phyloP scores from a whole-genome alignment of 2,113 vertebrate genomes.

The Nothocercus julius region DNA sequence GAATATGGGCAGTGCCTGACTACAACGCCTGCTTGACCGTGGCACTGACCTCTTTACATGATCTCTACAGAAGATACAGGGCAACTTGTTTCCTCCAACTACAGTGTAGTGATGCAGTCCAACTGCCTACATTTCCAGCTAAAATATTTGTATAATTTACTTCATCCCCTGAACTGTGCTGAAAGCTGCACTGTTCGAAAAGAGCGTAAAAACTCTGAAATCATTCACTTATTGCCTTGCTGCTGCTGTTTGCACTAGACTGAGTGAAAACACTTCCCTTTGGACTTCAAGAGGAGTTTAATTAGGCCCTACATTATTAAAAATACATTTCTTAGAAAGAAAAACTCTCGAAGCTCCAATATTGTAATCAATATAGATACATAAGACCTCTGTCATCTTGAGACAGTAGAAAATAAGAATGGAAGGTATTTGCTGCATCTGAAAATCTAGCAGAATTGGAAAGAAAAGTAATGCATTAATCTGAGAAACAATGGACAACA shows the following conservation, averaged over 20 bases:
- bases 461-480: background rate
- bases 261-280: background rate
- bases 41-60: background rate
- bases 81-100: background rate
- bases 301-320: conserved; percentile 12
- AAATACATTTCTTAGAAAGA: background rate
- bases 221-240: background rate
- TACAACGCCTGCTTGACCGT: too few relatives aligned
- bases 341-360: background rate
- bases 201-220: background rate
- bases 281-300: background rate
- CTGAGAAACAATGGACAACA: background rate
- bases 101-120: background rate
- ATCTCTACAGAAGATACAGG: background rate
- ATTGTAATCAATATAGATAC: background rate
- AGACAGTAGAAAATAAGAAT: background rate
- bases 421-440: background rate
- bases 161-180: background rate
- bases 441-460: background rate
- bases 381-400: background rate
- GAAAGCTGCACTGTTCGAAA: background rate
- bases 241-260: background rate
- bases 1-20: background rate
- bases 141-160: background rate
- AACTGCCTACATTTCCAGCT: background rate